Conservation (phyloP, 2,888 invertebrate species). For the Sipha maydis region DNA sequence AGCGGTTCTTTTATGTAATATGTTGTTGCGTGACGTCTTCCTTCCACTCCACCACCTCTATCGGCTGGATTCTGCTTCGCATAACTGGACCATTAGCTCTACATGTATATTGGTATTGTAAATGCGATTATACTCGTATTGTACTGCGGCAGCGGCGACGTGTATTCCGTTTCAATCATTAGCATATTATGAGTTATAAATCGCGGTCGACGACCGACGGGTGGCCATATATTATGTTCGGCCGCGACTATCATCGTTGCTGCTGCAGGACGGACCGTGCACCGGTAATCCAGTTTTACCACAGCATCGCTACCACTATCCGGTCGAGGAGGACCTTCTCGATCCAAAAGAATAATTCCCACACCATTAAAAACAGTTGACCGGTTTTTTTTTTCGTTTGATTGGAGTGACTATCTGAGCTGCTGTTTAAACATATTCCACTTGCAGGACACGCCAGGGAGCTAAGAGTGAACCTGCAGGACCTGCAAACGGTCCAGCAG, state of each 20-base stretch:
- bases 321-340: constrained; percentile 15
- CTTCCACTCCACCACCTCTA: background rate
- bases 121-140: background rate
- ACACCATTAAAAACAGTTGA: constrained; percentile 14
- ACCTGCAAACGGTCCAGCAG: constrained; percentile 31
- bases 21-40: background rate
- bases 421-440: background rate
- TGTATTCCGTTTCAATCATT: constrained; percentile 12
- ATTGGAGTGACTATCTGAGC: background rate
- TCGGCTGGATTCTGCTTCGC: background rate
- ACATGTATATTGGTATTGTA: background rate
- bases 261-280: background rate
- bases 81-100: constrained; percentile 13
- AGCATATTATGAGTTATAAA: background rate
- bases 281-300: constrained; percentile 8
- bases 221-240: background rate
- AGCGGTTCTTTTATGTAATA: background rate
- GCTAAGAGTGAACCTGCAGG: background rate
- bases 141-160: too few relatives aligned
- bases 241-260: background rate
- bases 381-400: constrained; percentile 9
- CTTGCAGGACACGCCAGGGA: background rate
- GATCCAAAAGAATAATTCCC: constrained; percentile 22
- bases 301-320: constrained; percentile 6
- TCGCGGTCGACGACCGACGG: background rate